phyloP scores from a whole-genome alignment of 2,113 vertebrate species.

The Prionailurus bengalensis region DNA sequence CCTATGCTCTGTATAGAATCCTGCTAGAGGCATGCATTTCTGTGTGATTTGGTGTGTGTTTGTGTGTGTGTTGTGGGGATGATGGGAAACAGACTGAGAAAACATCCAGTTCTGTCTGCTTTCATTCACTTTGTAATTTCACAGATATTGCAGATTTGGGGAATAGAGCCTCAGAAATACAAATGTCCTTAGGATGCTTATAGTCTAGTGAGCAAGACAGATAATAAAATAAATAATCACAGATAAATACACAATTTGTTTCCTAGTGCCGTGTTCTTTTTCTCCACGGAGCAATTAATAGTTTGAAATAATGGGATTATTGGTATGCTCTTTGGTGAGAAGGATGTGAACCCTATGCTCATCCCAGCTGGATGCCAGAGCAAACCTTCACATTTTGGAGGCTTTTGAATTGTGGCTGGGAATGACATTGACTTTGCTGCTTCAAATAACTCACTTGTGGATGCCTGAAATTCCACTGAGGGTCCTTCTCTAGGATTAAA shows the following conservation, averaged over 20 bases:
- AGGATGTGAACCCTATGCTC: background rate
- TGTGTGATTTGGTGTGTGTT: background rate
- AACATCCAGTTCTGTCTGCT: background rate
- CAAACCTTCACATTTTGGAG: background rate
- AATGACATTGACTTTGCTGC: background rate
- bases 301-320: background rate
- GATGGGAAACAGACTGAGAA: background rate
- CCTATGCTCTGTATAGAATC: background rate
- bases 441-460: background rate
- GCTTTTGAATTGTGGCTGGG: background rate
- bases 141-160: background rate
- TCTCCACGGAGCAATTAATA: background rate
- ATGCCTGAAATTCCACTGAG: background rate
- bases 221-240: background rate
- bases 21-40: background rate
- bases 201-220: background rate
- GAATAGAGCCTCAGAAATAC: background rate
- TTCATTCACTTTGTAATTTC: conserved; percentile 7
- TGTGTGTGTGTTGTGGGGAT: background rate
- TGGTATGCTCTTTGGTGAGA: background rate
- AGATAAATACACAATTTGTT: background rate
- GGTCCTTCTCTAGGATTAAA: background rate
- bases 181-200: background rate
- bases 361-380: background rate
- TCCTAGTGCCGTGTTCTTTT: background rate